Evolutionary conservation across 2,113 vertebrate genomes (phyloP).

Genomic region (Polypterus bichir): DNA sequence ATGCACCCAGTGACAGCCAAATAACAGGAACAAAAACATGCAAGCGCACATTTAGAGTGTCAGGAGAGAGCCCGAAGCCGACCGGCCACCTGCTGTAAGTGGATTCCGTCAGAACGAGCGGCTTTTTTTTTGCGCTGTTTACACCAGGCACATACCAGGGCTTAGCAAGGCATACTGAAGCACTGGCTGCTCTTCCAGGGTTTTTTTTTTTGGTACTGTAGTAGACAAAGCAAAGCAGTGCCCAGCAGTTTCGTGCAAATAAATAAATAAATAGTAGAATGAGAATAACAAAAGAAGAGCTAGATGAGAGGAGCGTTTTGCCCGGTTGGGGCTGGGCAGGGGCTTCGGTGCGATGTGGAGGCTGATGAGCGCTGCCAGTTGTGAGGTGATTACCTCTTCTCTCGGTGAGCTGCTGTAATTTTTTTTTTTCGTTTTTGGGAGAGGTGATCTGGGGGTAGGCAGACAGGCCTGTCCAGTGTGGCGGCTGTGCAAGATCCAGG

Average conservation of each 20-base stretch:
- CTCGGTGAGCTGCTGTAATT: too few relatives aligned
- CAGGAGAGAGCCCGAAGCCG: constrained; percentile 23
- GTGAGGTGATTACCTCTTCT: too few relatives aligned
- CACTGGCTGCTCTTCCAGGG: background rate
- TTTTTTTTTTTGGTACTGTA: background rate
- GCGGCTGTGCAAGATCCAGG: too few relatives aligned
- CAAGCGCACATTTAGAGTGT: constrained; percentile 26
- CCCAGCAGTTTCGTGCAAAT: background rate
- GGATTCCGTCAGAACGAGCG: constrained; percentile 15
- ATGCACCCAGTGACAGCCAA: constrained; percentile 18
- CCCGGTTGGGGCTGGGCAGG: too few relatives aligned
- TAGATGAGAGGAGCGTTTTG: too few relatives aligned
- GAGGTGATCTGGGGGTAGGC: too few relatives aligned
- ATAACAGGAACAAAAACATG: constrained; percentile 27
- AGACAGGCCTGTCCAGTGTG: too few relatives aligned
- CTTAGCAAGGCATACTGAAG: background rate
- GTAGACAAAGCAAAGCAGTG: background rate
- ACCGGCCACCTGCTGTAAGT: constrained; percentile 21
- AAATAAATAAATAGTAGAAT: too few relatives aligned
- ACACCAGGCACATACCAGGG: background rate
- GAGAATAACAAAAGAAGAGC: too few relatives aligned
- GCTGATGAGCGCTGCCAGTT: too few relatives aligned
- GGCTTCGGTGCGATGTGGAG: too few relatives aligned
- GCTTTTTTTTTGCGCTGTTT: constrained; percentile 33
- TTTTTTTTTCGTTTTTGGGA: too few relatives aligned